These are phyloP conservation scores for Norana najaformis DNA, from an alignment of 2,888 invertebrate species.

Conservation along the genomic window DNA sequence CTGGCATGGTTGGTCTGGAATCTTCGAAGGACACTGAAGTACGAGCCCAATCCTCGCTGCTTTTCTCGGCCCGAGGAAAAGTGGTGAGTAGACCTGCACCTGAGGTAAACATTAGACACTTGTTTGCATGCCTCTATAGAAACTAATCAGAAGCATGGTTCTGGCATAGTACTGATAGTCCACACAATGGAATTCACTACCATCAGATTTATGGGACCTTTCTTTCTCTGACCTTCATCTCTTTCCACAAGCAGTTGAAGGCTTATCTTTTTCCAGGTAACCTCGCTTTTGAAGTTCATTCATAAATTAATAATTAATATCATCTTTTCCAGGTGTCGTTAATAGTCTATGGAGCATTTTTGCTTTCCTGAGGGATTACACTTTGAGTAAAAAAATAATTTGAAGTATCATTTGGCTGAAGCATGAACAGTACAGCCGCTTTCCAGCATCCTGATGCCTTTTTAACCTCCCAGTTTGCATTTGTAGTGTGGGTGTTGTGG, in stretches of 20 bases:
- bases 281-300: no score
- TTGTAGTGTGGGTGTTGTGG: no score
- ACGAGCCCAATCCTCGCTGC: conserved; percentile 46
- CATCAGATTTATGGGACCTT: not conserved
- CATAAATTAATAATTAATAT: no score
- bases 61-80: conserved; percentile 49
- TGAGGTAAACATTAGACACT: not conserved
- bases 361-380: no score
- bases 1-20: conserved; percentile 53
- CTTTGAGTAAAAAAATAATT: no score
- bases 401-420: not conserved
- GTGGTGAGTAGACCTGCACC: conserved; percentile 49
- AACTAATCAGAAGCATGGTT: not conserved
- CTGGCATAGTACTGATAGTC: not conserved
- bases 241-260: no score
- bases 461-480: no score
- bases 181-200: no score
- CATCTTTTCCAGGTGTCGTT: no score
- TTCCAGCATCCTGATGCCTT: no score
- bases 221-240: not conserved
- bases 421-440: not conserved
- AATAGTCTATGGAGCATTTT: no score
- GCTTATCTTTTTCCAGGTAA: no score
- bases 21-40: conserved; percentile 34
- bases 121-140: not conserved